These are phyloP conservation scores for Netelia melanura DNA, from an alignment of 2,888 invertebrate species.

Conservation along the genomic window DNA sequence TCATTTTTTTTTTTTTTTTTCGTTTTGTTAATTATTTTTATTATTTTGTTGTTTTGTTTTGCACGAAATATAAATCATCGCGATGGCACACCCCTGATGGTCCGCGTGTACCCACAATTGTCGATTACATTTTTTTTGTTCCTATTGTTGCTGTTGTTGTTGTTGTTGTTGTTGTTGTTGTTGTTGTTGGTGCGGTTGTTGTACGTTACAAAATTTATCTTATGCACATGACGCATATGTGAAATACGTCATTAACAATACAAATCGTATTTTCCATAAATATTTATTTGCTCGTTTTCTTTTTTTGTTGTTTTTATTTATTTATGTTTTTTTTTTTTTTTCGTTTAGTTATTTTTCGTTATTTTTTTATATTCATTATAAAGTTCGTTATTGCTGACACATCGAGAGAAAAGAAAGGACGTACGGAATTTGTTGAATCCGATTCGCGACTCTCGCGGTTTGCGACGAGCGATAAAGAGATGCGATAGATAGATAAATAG, in stretches of 20 bases:
- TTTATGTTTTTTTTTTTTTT: conserved; percentile 32
- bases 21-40: conserved; percentile 3
- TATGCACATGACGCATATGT: conserved; percentile 24
- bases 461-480: neutral
- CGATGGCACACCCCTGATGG: conserved; percentile 34
- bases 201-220: too few species aligned
- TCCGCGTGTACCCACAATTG: conserved; percentile 55
- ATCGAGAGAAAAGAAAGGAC: conserved; percentile 48
- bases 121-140: conserved; percentile 18
- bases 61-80: conserved; percentile 4
- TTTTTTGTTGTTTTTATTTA: conserved; percentile 2
- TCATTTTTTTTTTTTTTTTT: too few species aligned
- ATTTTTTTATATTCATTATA: conserved; percentile 53
- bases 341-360: conserved; percentile 32
- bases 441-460: neutral
- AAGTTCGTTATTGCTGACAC: conserved; percentile 66
- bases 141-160: neutral
- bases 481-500: neutral
- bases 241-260: conserved; percentile 42
- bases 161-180: neutral
- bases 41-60: conserved; percentile 20
- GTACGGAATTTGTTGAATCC: too few species aligned
- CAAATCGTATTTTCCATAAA: conserved; percentile 46
- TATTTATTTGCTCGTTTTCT: conserved; percentile 57
- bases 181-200: neutral